Conservation (phyloP, 2,888 invertebrate species). For the Chrysolina oricalcia region DNA sequence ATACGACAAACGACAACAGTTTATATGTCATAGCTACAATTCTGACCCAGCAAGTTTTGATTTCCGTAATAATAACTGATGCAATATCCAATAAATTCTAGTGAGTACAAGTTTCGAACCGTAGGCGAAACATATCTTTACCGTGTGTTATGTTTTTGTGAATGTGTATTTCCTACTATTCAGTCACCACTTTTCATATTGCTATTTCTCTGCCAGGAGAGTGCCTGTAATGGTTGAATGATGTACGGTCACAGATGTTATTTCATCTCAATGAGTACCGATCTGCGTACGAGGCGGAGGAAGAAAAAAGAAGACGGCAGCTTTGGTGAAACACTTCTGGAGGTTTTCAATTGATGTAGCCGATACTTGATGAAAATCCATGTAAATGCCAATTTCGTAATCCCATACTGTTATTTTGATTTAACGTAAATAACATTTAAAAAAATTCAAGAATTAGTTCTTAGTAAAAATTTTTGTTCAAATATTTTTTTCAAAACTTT, state of each 20-base stretch:
- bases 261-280: not conserved
- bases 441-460: too few species aligned
- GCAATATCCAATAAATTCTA: conserved; percentile 9
- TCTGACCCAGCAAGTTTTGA: not conserved
- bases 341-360: too few species aligned
- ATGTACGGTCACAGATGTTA: too few species aligned
- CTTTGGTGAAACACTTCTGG: too few species aligned
- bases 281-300: not conserved
- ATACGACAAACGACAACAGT: not conserved
- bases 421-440: too few species aligned
- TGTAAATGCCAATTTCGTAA: too few species aligned
- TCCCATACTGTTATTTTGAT: too few species aligned
- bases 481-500: too few species aligned
- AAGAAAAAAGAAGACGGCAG: too few species aligned
- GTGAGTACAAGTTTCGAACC: conserved; percentile 43
- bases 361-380: too few species aligned
- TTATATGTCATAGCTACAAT: not conserved
- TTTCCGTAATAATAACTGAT: conserved; percentile 2
- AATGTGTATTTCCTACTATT: conserved; percentile 11
- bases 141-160: conserved; percentile 12
- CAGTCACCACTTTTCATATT: not conserved
- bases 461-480: too few species aligned
- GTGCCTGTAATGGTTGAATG: not conserved
- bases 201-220: not conserved
- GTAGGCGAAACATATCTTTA: conserved; percentile 51